Base-by-base conservation (phyloP, 2,797 vertebrate species). In the Neosalanx taihuensis region DNA sequence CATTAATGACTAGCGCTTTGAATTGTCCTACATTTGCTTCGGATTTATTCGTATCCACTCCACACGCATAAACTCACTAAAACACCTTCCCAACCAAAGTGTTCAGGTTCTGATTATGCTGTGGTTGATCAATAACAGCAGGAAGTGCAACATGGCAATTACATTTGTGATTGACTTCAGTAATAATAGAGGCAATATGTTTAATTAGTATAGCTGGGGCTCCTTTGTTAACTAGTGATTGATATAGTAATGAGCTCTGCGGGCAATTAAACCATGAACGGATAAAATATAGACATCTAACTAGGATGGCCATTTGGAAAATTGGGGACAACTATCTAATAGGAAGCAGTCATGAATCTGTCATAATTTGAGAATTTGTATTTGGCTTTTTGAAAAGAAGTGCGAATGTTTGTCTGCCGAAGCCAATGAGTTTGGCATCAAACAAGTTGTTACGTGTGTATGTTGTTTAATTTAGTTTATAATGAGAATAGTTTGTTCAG, bases 381-480 rank as follows among this genome's bases (percentile, higher is more conserved):
- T 88, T 85, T 76, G 79, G 53, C 69, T 70, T 88, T 86, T 81
- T 86, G 83, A 84, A 84, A 76, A 70, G 78, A 83, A 78, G 73
- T 75, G 70, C 77, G 69, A 81, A 82, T 83, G 80, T 84, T 81
- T 86, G 82, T 88, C 87, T 86, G 77, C 18, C 13, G 66, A 84
- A 85, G 86, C 85, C 86, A 87, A 89, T 89, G 78, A 87, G 69
- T 83, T 74, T 85, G 82, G 76, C 81, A 70, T 71, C 79, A 79
- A 85, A 86, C 78, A 74, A 58, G 70, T 63, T 71, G 83, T 87
- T 84, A 29, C 80, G 86, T 83, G 81, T 83, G 81, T 82, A 29
- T 81, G 81, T 79, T 79, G 76, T 80, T 88, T 84, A 87, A 89
- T 86, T 88, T 80, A 79, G 78, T 85, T 84, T 88, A 83, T 88